Evolutionary conservation across 2,797 vertebrate genomes (phyloP).

Genomic region (Scleropages formosus): DNA sequence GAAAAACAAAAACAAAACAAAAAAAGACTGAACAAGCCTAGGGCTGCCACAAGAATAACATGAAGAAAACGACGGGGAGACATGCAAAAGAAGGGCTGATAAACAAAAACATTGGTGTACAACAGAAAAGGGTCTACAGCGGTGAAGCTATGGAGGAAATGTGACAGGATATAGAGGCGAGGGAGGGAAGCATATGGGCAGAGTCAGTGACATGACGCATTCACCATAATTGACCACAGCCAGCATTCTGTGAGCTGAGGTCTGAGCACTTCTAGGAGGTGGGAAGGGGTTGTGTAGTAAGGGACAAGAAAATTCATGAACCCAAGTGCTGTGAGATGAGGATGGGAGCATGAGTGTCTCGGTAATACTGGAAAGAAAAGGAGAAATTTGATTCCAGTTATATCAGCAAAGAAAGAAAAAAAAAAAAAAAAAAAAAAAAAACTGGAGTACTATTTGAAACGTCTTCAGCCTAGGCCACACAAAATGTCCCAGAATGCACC

Average conservation of each 20-base stretch:
- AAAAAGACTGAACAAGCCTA: constrained; percentile 46
- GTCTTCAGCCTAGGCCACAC: constrained; percentile 38
- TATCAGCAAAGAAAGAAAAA: constrained; percentile 38
- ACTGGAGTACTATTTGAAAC: constrained; percentile 34
- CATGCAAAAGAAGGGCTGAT: constrained; percentile 53
- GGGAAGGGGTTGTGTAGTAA: background rate
- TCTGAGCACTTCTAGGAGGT: background rate
- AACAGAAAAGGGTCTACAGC: constrained; percentile 39
- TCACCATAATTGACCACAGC: constrained; percentile 24
- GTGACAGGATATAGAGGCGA: background rate
- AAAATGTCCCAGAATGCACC: constrained; percentile 19
- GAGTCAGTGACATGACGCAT: constrained; percentile 31
- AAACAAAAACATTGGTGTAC: constrained; percentile 36
- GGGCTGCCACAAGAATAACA: constrained; percentile 53
- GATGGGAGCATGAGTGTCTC: constrained; percentile 43
- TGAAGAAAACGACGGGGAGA: constrained; percentile 44
- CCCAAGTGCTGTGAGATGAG: constrained; percentile 44
- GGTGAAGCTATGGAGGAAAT: constrained; percentile 28
- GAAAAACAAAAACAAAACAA: constrained; percentile 27
- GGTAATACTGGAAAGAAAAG: constrained; percentile 45
- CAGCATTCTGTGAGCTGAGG: constrained; percentile 22
- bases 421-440: constrained; percentile 34
- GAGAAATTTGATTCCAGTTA: constrained; percentile 46
- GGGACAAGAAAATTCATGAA: constrained; percentile 34
- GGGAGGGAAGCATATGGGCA: background rate